Base-by-base conservation (phyloP, 2,797 vertebrate species). In the Argya squamiceps region DNA sequence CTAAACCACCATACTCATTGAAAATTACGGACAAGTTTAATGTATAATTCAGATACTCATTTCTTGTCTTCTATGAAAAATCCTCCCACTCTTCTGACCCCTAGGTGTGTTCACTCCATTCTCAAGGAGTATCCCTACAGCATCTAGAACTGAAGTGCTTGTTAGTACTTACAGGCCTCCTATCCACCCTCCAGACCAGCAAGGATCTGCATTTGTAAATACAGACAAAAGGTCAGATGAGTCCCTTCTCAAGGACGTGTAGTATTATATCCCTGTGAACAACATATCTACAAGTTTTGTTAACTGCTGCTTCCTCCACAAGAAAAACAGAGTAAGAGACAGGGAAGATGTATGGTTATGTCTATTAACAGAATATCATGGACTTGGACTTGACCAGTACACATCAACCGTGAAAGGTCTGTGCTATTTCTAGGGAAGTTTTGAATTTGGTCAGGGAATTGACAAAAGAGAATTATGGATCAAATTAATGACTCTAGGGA, bases 111-210 rank as follows among this genome's bases (percentile, higher is more conserved):
- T 56, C 27, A 37, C 7, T 60, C 43, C 23, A 55, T 37, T 34
- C 56, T 34, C 56, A 43, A 46, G 37, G 5, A 74, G 12, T 13
- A 36, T 4, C 5, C 5, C 15, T 44, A 16, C 5, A 50, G 3
- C 12, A 74, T 11, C 44, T 67, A 62, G 32, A 65, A 29, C 1
- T 34, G 3, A 64, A 81, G 10, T 39, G 4, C 26, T 26, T 37
- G 4, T 37, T 53, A 34, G 23, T 21, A 43, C 5, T 50, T 79
- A 24, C 0, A 49, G 15, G 4, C 3, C 11, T 16, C 11, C 12
- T 64, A 18, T 63, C 29, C 52, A 49, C 11, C 24, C 26, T 69
- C 9, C 21, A 46, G 29, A 59, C 4, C 13, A 36, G 14, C 8
- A 55, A 55, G 17, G 36, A 53, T 5, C 1, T 27, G 13, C 44